Evolutionary conservation across 2,888 invertebrate species (phyloP).

Genomic region (Rhyacophila evoluta): DNA sequence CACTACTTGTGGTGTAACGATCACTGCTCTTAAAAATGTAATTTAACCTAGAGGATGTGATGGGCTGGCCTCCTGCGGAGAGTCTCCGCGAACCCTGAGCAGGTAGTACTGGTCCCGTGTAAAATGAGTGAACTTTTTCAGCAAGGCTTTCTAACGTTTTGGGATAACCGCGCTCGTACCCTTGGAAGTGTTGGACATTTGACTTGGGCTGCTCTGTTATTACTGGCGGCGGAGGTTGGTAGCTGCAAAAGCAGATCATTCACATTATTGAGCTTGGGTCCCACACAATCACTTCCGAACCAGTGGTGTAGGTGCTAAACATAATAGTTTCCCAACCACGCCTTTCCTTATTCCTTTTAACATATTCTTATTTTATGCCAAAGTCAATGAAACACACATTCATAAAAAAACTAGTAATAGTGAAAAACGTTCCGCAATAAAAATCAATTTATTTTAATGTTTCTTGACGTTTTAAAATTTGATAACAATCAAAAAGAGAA

Average conservation of each 20-base stretch:
- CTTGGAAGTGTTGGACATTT: slow-evolving; percentile 83
- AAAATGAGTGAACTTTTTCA: slow-evolving; percentile 92
- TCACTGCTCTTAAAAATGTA: slow-evolving; percentile 5
- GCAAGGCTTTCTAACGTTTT: slow-evolving; percentile 92
- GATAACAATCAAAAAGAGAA: too few relatives aligned
- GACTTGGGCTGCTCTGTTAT: slow-evolving; percentile 93
- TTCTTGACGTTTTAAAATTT: too few relatives aligned
- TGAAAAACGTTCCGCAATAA: too few relatives aligned
- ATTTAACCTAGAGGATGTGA: slow-evolving; percentile 57
- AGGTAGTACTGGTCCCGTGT: slow-evolving; percentile 71
- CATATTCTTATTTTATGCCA: too few relatives aligned
- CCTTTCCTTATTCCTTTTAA: too few relatives aligned
- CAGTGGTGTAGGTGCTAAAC: too few relatives aligned
- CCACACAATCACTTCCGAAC: neutral
- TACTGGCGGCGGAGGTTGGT: slow-evolving; percentile 88
- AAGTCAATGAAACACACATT: too few relatives aligned
- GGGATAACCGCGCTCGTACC: slow-evolving; percentile 87
- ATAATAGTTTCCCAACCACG: too few relatives aligned
- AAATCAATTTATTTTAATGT: too few relatives aligned
- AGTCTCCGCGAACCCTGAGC: slow-evolving; percentile 71
- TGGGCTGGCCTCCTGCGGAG: slow-evolving; percentile 75
- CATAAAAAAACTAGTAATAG: too few relatives aligned
- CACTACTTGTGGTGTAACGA: neutral
- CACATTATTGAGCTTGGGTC: slow-evolving; percentile 1
- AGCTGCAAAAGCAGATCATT: slow-evolving; percentile 62